Evolutionary conservation across 2,797 vertebrate genomes (phyloP).

Genomic region (Loris lydekkerianus): DNA sequence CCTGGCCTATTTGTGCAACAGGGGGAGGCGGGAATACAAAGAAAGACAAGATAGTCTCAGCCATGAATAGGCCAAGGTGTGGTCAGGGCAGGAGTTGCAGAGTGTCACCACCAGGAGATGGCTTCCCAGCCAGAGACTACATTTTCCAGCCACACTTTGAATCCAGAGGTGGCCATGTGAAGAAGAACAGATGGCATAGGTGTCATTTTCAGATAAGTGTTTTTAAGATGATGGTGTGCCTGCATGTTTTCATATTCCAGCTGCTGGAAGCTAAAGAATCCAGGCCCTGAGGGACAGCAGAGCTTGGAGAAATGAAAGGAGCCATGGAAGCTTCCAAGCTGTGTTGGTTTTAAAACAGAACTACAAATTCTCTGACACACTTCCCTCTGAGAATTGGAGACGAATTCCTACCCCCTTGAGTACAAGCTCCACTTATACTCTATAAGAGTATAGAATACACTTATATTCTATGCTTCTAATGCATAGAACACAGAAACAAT

Average conservation of each 20-base stretch:
- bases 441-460: no score
- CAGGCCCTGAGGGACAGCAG: neutral
- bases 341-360: neutral
- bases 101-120: neutral
- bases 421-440: neutral
- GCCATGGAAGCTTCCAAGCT: neutral
- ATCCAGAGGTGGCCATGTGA: neutral
- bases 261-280: neutral
- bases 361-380: neutral
- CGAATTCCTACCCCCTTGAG: neutral
- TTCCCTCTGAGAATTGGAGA: neutral
- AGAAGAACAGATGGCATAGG: no score
- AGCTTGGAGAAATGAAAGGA: neutral
- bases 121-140: neutral
- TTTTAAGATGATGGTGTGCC: neutral
- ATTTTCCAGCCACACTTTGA: neutral
- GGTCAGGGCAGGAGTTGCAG: neutral
- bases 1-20: neutral
- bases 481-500: neutral
- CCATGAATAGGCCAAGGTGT: neutral
- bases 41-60: neutral
- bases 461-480: neutral
- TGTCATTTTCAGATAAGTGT: neutral
- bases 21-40: neutral
- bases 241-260: neutral